A percentile compares a stretch with the other conserved stretches of the same genome.
Conservation (phyloP, 2,888 invertebrate genomes). For the Poecilobothrus nobilitatus region DNA sequence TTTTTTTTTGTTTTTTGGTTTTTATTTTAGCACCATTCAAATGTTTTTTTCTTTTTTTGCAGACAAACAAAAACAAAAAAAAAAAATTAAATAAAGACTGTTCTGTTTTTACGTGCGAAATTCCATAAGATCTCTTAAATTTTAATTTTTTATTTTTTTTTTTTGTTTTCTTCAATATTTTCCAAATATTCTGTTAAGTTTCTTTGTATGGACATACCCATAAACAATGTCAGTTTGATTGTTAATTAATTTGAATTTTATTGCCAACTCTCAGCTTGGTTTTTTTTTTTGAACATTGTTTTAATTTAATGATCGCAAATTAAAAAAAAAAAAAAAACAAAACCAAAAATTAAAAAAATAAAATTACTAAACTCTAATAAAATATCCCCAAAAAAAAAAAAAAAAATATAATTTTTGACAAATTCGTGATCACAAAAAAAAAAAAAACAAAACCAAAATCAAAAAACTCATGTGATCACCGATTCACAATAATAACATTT, state of each 20-base stretch:
- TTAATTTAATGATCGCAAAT: slow-evolving; percentile 6
- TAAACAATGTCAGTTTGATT: slow-evolving; percentile 1
- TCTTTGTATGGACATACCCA: neutral
- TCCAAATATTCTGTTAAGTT: neutral
- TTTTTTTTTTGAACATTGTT: neutral
- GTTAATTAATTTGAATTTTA: slow-evolving; percentile 6
- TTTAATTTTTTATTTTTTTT: too few species aligned
- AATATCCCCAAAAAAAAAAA: neutral
- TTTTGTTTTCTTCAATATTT: neutral
- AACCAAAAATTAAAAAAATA: too few species aligned
- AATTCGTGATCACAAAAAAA: neutral
- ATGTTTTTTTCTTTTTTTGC: too few species aligned
- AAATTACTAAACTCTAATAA: neutral
- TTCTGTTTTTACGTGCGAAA: neutral
- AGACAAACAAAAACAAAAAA: too few species aligned
- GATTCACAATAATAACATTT: too few species aligned
- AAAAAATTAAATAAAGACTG: too few species aligned
- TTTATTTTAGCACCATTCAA: neutral
- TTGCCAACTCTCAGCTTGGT: neutral
- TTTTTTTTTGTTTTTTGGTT: neutral
- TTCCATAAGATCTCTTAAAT: neutral
- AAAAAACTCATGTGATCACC: too few species aligned
- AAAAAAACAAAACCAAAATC: too few species aligned
- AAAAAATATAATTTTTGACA: neutral
- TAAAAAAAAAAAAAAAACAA: neutral